Base-by-base conservation (phyloP, 2,888 invertebrate species). In the Acholoe squamosa region DNA sequence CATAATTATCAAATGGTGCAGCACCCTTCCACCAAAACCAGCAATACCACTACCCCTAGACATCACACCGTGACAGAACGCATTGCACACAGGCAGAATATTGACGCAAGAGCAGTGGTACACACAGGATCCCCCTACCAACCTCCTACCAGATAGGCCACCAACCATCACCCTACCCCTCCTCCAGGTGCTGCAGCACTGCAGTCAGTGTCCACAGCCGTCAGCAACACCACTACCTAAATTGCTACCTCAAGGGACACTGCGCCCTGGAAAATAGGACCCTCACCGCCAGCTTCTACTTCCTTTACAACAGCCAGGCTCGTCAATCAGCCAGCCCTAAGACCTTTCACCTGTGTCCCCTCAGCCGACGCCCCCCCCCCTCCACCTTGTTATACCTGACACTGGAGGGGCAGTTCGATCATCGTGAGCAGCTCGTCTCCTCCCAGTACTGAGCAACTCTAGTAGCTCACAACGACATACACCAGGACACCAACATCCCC, bases 71-170 rank as follows among this genome's bases (percentile, higher is more conserved):
- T 10, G 43, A 43, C 10, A 43, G 43, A 43, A 43, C 43, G 43
- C 43, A 7, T 43, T 43, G 43, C 43, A 43, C 43, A 43, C 43
- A 43, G 43, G 43, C 5, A 43, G 43, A 3, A 43, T 43, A 43
- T 43, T 43, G 43, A 43, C 43, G 43, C 43, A 43, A 43, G 5
- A 43, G 43, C 43, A 10, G 3, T 43, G 43, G 43, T 10, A 43
- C 43, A 43, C 43, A 43, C 84, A 28, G 43, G 43, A 43, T 3
- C 86, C 86, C 33, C 33, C 89, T 89, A 7, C 76, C 33, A 25
- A 14, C 61, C 89, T 67, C 52, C 76, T 34, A 43, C 67, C 22
- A 28, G 67, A 43, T 5, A 19, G 22, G 22, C 86, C 33, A 34
- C 5, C 86, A 28, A 3, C 86, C 33, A 34, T 7, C 86, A 28